These are phyloP conservation scores for Pogonocherus hispidulus DNA, from an alignment of 2,888 invertebrate species.

Conservation along the genomic window DNA sequence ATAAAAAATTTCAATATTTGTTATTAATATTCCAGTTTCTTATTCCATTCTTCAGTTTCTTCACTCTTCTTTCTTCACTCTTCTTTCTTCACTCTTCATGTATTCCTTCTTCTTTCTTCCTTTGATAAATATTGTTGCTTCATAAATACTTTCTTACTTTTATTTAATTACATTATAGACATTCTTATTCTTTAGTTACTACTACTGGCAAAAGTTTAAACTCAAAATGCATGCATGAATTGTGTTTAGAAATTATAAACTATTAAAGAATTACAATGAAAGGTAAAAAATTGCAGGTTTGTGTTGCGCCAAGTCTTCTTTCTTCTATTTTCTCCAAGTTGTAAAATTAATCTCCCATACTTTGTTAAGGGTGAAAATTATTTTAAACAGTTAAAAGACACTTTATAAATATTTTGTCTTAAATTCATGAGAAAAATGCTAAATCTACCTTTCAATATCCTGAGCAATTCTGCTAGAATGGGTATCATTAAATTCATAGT, in stretches of 20 bases:
- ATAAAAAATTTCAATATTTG: neutral
- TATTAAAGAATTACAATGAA: neutral
- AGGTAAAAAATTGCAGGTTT: neutral
- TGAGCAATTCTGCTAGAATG: conserved; percentile 43
- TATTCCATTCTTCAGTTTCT: conserved; percentile 1
- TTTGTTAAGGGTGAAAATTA: neutral
- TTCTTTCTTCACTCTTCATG: conserved; percentile 12
- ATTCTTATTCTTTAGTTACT: neutral
- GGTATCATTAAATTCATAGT: conserved; percentile 41
- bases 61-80: conserved; percentile 12
- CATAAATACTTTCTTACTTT: neutral
- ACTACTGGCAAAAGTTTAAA: neutral
- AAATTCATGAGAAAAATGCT: neutral
- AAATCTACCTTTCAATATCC: conserved; percentile 46
- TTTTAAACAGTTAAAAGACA: neutral
- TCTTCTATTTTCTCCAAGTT: too few relatives aligned
- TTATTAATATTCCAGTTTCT: conserved; percentile 10
- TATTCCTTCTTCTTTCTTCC: conserved; percentile 2
- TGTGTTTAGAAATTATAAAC: neutral
- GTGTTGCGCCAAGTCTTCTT: conserved; percentile 2
- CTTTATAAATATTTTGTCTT: conserved; percentile 6
- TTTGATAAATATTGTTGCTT: neutral
- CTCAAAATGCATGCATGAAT: neutral
- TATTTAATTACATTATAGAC: neutral
- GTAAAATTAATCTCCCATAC: neutral